Conservation (phyloP, 30 jellyfish, hydroid and myxozoan species). For the Cassiopea andromeda region DNA sequence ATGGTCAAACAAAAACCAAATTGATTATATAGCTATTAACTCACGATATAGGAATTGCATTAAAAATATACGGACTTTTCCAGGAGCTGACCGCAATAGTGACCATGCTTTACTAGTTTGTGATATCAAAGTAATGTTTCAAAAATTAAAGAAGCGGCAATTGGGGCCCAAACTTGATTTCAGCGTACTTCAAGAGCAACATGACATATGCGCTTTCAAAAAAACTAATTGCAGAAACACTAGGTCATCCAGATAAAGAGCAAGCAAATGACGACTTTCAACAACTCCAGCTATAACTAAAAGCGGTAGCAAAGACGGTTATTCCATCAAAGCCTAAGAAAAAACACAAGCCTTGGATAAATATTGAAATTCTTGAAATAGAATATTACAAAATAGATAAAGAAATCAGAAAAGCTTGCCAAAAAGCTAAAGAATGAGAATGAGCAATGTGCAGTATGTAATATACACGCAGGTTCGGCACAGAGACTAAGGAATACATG, state of each 20-base stretch:
- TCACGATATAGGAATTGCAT: constrained; percentile 23
- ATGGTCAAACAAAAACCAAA: constrained; percentile 7
- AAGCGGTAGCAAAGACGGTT: background rate
- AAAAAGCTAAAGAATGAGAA: background rate
- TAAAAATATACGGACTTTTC: background rate
- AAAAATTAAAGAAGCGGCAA: background rate
- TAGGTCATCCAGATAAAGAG: background rate
- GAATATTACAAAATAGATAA: background rate
- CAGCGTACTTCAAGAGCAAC: too few species aligned
- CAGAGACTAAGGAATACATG: too few species aligned
- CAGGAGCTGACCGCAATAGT: too few species aligned
- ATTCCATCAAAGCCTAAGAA: background rate
- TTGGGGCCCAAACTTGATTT: too few species aligned
- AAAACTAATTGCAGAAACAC: too few species aligned
- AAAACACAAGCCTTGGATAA: constrained; percentile 24
- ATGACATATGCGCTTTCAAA: too few species aligned
- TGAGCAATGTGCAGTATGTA: background rate
- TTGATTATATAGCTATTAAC: constrained; percentile 28
- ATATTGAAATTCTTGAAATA: constrained; percentile 19
- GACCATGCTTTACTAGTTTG: too few species aligned
- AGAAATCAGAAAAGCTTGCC: background rate
- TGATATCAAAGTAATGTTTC: background rate
- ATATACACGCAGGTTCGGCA: too few species aligned
- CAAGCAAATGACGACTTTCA: background rate
- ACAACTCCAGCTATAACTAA: background rate